Conservation (phyloP, 2,888 invertebrate genomes). For the Isotomurus palustris region DNA sequence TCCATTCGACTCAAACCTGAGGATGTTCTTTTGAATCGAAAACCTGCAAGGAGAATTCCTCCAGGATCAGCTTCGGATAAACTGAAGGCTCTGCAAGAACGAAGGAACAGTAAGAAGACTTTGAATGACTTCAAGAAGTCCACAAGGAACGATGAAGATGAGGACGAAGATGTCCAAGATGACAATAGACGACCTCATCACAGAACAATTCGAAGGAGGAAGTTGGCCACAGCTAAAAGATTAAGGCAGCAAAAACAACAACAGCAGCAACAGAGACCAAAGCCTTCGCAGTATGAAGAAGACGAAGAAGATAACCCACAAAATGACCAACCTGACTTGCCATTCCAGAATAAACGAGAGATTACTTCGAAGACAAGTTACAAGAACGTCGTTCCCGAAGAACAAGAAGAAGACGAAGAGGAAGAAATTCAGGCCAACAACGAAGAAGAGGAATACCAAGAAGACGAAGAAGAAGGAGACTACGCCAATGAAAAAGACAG, state of each 20-base stretch:
- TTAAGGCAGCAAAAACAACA: background rate
- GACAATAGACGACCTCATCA: background rate
- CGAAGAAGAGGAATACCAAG: background rate
- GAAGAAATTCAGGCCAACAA: conserved; percentile 14
- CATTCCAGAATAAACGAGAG: conserved; percentile 24
- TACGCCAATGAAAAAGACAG: background rate
- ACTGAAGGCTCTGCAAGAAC: conserved; percentile 37
- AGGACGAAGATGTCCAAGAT: conserved; percentile 17
- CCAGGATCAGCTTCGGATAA: conserved; percentile 41
- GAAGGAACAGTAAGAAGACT: conserved; percentile 13
- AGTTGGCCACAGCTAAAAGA: conserved; percentile 10
- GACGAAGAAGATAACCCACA: background rate
- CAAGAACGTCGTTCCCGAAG: background rate
- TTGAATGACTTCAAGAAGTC: background rate
- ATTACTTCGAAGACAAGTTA: conserved; percentile 11
- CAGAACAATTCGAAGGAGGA: background rate
- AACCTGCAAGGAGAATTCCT: conserved; percentile 42
- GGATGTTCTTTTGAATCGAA: conserved; percentile 40
- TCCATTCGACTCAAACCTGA: conserved; percentile 37
- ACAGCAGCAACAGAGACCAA: conserved; percentile 1
- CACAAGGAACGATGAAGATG: conserved; percentile 12
- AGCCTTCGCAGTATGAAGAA: conserved; percentile 6
- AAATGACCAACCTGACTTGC: background rate
- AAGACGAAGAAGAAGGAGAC: background rate
- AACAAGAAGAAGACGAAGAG: conserved; percentile 4